Evolutionary conservation across 2,113 vertebrate genomes (phyloP).

Genomic region (Corydoras sp.): DNA sequence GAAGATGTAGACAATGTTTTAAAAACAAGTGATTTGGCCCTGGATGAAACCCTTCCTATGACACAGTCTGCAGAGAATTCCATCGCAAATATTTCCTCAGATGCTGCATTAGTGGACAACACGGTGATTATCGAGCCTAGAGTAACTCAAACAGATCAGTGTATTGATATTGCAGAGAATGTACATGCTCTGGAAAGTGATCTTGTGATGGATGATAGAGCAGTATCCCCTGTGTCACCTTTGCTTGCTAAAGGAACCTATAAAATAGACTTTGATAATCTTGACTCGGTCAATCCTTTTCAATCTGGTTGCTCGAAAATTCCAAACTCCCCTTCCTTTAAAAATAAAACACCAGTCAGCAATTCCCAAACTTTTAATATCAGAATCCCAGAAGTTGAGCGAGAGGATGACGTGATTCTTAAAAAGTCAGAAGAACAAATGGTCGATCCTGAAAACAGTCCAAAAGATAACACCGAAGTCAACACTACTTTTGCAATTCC

Average conservation of each 20-base stretch:
- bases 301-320: constrained; percentile 54
- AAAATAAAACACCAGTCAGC: constrained; percentile 12
- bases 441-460: constrained; percentile 19
- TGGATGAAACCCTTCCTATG: constrained; percentile 66
- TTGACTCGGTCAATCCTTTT: constrained; percentile 54
- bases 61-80: constrained; percentile 58
- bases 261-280: constrained; percentile 55
- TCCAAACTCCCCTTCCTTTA: constrained; percentile 49
- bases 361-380: constrained; percentile 11
- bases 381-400: not conserved
- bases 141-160: not conserved
- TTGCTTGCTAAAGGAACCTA: constrained; percentile 47
- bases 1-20: constrained; percentile 12
- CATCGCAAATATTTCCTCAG: constrained; percentile 43
- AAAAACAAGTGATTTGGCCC: constrained; percentile 24
- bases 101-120: constrained; percentile 57
- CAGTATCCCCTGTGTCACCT: constrained; percentile 37
- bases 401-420: not conserved
- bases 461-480: constrained; percentile 30
- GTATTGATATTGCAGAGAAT: not conserved
- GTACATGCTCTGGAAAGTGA: constrained; percentile 28
- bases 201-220: constrained; percentile 23
- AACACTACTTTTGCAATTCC: too few relatives aligned
- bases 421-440: not conserved
- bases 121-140: constrained; percentile 57